A percentile compares a stretch with the other conserved stretches of the same genome.
Conservation (phyloP, 2,888 invertebrate genomes). For the Dolomedes plantarius region DNA sequence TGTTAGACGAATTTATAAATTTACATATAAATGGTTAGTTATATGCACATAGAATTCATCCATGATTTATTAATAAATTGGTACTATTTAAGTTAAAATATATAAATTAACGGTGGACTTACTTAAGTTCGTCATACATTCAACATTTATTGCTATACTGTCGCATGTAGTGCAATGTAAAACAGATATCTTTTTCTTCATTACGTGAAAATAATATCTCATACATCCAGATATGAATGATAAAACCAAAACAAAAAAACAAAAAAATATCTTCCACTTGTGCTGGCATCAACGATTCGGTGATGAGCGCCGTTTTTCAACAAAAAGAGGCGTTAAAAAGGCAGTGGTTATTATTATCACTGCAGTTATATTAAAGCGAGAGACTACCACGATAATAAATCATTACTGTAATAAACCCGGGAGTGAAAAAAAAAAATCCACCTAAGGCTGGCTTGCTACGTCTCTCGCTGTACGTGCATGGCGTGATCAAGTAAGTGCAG, state of each 20-base stretch:
- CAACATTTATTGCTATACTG: too few relatives aligned
- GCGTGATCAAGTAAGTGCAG: conserved; percentile 29
- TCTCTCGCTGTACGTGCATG: conserved; percentile 18
- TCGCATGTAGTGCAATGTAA: too few relatives aligned
- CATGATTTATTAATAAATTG: too few relatives aligned
- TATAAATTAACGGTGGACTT: too few relatives aligned
- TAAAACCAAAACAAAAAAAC: background rate
- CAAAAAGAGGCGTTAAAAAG: conserved; percentile 42
- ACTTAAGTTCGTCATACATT: too few relatives aligned
- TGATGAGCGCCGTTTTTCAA: background rate
- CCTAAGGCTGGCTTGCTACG: background rate
- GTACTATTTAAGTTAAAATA: too few relatives aligned
- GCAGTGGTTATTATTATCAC: background rate
- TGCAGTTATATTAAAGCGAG: background rate
- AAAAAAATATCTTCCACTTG: background rate
- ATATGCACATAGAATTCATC: too few relatives aligned
- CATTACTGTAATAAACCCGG: conserved; percentile 40
- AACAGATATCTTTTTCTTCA: too few relatives aligned
- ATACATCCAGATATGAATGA: background rate
- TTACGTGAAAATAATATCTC: background rate
- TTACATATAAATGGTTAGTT: too few relatives aligned
- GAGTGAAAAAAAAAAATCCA: background rate
- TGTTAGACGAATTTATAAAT: too few relatives aligned
- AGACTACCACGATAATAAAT: conserved; percentile 30
- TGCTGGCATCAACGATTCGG: too few relatives aligned